Percentiles rank a stretch among this genome's conserved stretches.
Evolutionary conservation across 2,113 vertebrate species (phyloP).

Genomic region (Parotia lawesii): DNA sequence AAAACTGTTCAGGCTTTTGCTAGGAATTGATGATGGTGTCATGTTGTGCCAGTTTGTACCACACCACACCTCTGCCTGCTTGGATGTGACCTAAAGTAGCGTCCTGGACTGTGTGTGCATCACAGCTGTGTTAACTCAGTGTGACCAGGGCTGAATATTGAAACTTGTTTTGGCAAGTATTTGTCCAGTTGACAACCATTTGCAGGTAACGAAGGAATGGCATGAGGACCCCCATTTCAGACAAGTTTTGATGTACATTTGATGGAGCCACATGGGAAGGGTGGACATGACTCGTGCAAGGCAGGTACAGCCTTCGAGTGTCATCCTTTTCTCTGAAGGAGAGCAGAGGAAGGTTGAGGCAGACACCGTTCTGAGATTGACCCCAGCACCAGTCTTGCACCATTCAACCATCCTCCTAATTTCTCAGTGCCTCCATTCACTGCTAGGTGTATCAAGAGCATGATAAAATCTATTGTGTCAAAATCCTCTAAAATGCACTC

Average conservation of each 20-base stretch:
- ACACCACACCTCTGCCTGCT: neutral
- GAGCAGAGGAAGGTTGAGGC: neutral
- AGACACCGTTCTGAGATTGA: neutral
- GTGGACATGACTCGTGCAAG: neutral
- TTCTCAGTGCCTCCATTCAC: neutral
- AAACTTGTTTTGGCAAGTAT: neutral
- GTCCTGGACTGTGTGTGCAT: accelerated
- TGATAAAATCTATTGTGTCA: neutral
- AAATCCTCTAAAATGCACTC: neutral
- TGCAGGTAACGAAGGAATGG: neutral
- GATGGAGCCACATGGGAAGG: accelerated
- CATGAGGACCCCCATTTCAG: neutral
- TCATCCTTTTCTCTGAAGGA: neutral
- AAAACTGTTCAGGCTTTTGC: neutral
- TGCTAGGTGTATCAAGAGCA: neutral
- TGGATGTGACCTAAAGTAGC: neutral
- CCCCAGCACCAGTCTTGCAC: neutral
- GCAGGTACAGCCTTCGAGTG: accelerated
- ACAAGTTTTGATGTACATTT: neutral
- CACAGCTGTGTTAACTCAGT: neutral
- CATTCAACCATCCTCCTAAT: neutral
- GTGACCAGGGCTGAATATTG: neutral
- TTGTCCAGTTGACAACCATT: neutral
- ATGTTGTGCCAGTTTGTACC: neutral
- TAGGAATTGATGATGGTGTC: neutral